Percentiles rank a stretch among this genome's conserved stretches.
phyloP scores from a whole-genome alignment of 2,113 vertebrate genomes.

The Indri indri region DNA sequence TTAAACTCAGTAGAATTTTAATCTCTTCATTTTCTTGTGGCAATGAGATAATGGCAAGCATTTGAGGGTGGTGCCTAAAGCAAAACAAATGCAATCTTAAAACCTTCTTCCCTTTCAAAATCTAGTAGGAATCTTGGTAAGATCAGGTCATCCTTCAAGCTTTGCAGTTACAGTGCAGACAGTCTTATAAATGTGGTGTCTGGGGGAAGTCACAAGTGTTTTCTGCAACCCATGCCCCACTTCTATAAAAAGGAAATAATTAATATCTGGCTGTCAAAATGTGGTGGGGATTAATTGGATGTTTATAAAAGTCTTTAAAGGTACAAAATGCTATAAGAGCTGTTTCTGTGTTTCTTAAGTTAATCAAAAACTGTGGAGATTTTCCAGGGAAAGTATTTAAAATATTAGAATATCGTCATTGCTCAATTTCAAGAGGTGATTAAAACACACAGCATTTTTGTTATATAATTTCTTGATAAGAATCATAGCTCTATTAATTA shows the following conservation, averaged over 20 bases:
- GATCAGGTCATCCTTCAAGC: neutral
- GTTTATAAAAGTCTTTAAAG: conserved; percentile 45
- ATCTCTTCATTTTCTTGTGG: neutral
- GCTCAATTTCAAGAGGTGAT: conserved; percentile 23
- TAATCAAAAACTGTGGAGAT: neutral
- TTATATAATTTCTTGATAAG: conserved; percentile 67
- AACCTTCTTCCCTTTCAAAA: neutral
- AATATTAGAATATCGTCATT: neutral
- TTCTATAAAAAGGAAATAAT: neutral
- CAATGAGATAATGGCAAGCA: neutral
- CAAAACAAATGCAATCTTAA: neutral
- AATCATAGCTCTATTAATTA: conserved; percentile 57
- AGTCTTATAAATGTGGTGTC: neutral
- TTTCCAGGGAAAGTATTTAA: conserved; percentile 30
- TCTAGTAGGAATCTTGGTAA: neutral
- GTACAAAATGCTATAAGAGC: neutral
- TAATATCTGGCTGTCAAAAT: neutral
- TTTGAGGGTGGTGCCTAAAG: neutral
- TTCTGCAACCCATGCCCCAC: neutral
- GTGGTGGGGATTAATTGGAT: neutral
- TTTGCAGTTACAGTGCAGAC: neutral
- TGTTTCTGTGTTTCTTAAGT: conserved; percentile 13
- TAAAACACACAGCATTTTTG: conserved; percentile 53
- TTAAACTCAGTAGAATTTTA: neutral
- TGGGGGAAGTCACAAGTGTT: neutral